Evolutionary conservation across 2,888 invertebrate species (phyloP), one percentile per base, ranked within the genome.

Genomic region (Galerucella pusilla): DNA sequence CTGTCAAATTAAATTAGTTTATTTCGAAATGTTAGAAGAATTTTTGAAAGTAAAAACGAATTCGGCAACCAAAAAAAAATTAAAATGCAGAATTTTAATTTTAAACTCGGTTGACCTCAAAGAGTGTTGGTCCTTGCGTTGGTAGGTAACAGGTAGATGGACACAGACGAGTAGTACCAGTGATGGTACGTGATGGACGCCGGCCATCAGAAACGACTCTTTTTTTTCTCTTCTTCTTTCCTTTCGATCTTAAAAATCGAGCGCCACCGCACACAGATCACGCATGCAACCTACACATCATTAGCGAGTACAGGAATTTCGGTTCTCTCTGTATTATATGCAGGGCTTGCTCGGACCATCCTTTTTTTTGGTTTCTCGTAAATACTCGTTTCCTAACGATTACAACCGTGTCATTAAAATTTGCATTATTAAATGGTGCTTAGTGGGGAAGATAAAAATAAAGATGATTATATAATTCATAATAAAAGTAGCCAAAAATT

Each of bases 241-340:
- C 63, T 63, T 63, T 63, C 63, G 35, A 42, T 42, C n/a, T 63
- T 42, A 63, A 63, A 63, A 63, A 35, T 63, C 35, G 35, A 63
- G 63, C 63, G 42, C 63, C 28, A 42, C 70, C 20, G 76, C 64
- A 64, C 64, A 64, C 35, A 57, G 60, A 59, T 70, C 77, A 71
- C 73, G 68, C 71, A 76, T 71, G 75, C 77, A 75, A 73, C 73
- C 73, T 73, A 68, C 75, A 74, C 77, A 75, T 77, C 75, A 77
- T 77, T 77, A 75, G 61, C 75, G 25, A 60, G 68, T 28, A 14
- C 11, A 69, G 49, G 69, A 69, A 69, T 69, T 60, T 46, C 68
- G 28, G 59, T 60, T 60, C 68, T 57, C 57, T 68, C 68, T 68
- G 68, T 68, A 49, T 68, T 12, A 66, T 49, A 66, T 66, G 46